Evolutionary conservation across 2,888 invertebrate genomes (phyloP), one percentile per base, ranked within the genome.

Genomic region (Agrotis exclamationis): DNA sequence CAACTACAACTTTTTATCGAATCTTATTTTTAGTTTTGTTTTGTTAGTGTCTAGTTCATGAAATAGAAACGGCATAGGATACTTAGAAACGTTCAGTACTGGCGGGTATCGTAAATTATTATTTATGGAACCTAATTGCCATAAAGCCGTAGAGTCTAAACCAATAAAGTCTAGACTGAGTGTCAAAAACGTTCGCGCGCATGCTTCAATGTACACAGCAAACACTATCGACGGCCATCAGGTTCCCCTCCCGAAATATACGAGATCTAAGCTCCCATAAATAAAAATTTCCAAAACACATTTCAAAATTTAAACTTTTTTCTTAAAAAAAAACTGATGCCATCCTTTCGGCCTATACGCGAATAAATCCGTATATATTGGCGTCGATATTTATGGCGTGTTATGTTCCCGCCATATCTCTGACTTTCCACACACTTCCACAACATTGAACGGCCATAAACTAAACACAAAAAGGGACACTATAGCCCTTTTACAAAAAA

Each of bases 381-480:
- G 87, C 74, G 84, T 84, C 88, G 88, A 90, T 94, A 95, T 95
- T 95, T 95, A 95, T 92, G 92, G 89, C 84, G 88, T 91, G 91
- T 88, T 89, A 90, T 89, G 89, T 84, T 85, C 75, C 76, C 86
- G 84, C 88, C 92, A 85, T 95, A 95, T 95, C 95, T 91, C 87
- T 86, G 87, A 84, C 86, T 88, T 91, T 89, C 90, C 95, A 95
- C 93, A 88, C 94, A 91, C 90, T 95, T 95, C 94, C 95, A 87
- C 91, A 89, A 94, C 95, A 95, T 95, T 94, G 92, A 92, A 88
- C 93, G 85, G 87, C 88, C 88, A 87, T 91, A 90, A 92, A 92
- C 89, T 89, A 89, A 91, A 91, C 89, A 90, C 88, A 89, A 87
- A 87, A 88, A 91, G 90, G 91, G 91, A 91, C 89, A 91, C 86